Evolutionary conservation across 2,797 vertebrate genomes (phyloP).

Genomic region (Carapus acus): DNA sequence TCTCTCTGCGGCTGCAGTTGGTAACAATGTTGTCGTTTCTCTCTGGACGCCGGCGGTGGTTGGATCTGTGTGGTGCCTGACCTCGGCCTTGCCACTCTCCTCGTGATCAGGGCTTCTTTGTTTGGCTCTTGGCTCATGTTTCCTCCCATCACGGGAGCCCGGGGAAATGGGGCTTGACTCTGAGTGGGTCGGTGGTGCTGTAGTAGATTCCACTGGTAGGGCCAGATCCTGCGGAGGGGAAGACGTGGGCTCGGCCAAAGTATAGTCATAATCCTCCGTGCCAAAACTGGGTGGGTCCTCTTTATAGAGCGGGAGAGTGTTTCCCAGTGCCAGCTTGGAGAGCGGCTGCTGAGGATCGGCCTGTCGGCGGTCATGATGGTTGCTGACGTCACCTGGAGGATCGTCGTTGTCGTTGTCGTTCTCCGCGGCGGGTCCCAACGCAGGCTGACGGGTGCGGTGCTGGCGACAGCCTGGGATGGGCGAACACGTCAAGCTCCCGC

Average conservation of each 20-base stretch:
- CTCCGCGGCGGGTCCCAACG: constrained; percentile 53
- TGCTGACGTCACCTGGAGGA: constrained; percentile 66
- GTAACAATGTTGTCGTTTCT: constrained; percentile 25
- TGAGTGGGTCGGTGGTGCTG: constrained; percentile 15
- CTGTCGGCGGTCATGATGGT: constrained; percentile 72
- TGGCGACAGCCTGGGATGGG: constrained; percentile 75
- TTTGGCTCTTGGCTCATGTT: constrained; percentile 47
- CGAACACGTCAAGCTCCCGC: constrained; percentile 87
- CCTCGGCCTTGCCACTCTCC: constrained; percentile 26
- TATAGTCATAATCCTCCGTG: constrained; percentile 67
- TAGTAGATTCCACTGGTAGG: constrained; percentile 44
- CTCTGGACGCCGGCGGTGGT: constrained; percentile 28
- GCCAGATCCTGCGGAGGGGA: constrained; percentile 42
- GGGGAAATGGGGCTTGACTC: constrained; percentile 42
- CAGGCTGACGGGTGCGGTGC: constrained; percentile 33
- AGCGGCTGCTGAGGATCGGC: constrained; percentile 58
- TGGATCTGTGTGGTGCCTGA: constrained; percentile 20
- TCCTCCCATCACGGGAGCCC: constrained; percentile 37
- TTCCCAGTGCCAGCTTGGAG: constrained; percentile 42
- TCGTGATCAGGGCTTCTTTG: constrained; percentile 29
- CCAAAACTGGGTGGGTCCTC: constrained; percentile 55
- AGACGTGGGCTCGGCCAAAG: constrained; percentile 41
- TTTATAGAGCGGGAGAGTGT: constrained; percentile 64
- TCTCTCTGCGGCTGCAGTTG: constrained; percentile 31
- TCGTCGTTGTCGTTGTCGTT: constrained; percentile 63